Evolutionary conservation across 2,797 vertebrate species (phyloP), one percentile per base, ranked within the genome.

Genomic region (Ceryle rudis): DNA sequence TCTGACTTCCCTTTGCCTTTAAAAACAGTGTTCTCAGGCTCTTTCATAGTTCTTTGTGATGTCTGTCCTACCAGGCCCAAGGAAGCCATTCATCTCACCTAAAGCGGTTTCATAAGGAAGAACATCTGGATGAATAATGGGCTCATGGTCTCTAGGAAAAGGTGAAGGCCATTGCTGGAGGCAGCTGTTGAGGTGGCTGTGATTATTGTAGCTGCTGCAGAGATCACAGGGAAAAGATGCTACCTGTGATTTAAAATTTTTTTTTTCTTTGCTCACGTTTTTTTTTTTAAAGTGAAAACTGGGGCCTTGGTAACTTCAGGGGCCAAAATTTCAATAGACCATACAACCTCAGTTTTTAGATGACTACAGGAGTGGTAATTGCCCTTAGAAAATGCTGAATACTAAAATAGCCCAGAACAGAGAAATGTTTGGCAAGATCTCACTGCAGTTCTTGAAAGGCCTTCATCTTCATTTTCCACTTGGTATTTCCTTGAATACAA

Each of bases 21-120:
- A 9, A 61, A 55, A 58, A 29, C 33, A 23, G 4, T 7, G 1
- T 13, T 60, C 44, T 73, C 22, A 8, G 54, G 25, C 51, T 9
- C 42, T 67, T 28, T 3, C 0, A 0, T 15, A 2, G 0, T n/a
- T 70, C 60, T 42, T 46, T 23, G 19, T 11, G 23, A 14, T 79
- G 42, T 42, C 42, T 2, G 1, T 35, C 28, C 77, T 51, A 55
- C n/a, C 6, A 8, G 66, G 67, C 66, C 37, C 41, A 28, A 39
- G 19, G 31, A 39, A 62, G 25, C 46, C 15, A 12, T 25, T 61
- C 33, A 4, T 21, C 0, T 1, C 39, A 26, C 42, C 42, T 10
- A 8, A 60, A 64, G 31, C 23, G 8, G 6, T 51, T 67, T 8
- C 49, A 18, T 19, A 26, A 20, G 15, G 73, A 80, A 79, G 62